Base-by-base conservation (phyloP, 2,797 vertebrate species). In the Oreonectes daqikongensis region DNA sequence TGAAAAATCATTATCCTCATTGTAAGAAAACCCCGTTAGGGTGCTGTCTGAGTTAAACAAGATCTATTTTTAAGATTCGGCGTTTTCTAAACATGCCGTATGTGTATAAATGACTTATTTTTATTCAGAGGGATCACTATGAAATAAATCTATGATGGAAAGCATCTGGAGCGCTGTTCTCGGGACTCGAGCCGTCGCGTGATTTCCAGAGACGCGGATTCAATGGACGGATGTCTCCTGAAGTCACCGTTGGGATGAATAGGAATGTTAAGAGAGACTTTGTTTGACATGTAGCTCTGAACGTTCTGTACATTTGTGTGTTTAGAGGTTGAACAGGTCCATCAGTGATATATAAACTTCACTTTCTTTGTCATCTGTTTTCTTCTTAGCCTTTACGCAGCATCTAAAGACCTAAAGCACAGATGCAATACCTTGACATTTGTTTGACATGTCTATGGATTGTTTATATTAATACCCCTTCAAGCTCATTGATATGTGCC, bases 101-200 rank as follows among this genome's bases (percentile, higher is more conserved):
- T 69, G 72, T 86, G 84, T 86, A 82, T 82, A 84, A 81, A 85
- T 50, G 15, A 44, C 84, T 86, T 81, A 74, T 81, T 85, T 87
- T 76, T 84, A 87, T 81, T 82, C 69, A 73, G 73, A 77, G 69
- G 66, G 66, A 69, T 82, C 64, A 50, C 72, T 75, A 65, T 55
- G 67, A 81, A 77, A 65, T 66, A 57, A 66, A 75, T 84, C 69
- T 79, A 69, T 63, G 59, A 70, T 60, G 79, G 57, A 74, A 75
- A 68, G 61, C 59, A 65, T 57, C 32, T 57, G 65, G 82, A 78
- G 65, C 12, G 46, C 15, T 44, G n/a, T n/a, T n/a, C n/a, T n/a
- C n/a, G n/a, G n/a, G n/a, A n/a, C n/a, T n/a, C n/a, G n/a, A n/a
- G n/a, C n/a, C n/a, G n/a, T n/a, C n/a, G n/a, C n/a, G n/a, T n/a